Evolutionary conservation across 1,140 invertebrate genomes (phyloP), one percentile per base, ranked within the genome.

Genomic region (Drosophila baimaii): DNA sequence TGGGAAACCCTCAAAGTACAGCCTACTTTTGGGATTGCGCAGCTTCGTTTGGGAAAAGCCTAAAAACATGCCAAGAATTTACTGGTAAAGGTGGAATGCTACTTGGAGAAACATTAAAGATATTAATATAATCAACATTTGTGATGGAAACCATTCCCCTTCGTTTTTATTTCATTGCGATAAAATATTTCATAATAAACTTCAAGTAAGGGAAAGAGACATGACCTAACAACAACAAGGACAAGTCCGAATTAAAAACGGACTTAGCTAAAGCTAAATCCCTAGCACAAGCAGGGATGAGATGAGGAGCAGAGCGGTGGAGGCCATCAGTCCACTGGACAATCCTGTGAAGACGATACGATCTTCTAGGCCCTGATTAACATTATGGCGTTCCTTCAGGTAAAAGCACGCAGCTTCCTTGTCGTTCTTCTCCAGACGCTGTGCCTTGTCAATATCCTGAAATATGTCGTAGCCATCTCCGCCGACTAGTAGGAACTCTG

Each of bases 341-440:
- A 56, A 29, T 7, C 31, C 41, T 3, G 19, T 39, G 2, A 79
- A 81, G 0, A 39, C 2, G 37, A 94, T 94, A 39, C 94, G 92
- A 33, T 93, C 93, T 76, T 95, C 93, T 3, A 93, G 66, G 9
- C 91, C 92, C 9, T 94, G 86, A 80, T 93, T 92, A 10, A 94
- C 79, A 3, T 92, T 93, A 46, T 88, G 15, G 25, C 37, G 56
- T 1, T 72, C 37, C 15, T 64, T 43, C 1, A 91, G 31, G 43
- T 91, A 91, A 6, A 80, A 69, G 1, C 29, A 13, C 2, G 90
- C 44, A 0, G 84, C 63, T 10, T 68, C 79, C 5, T 25, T 15
- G 37, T 86, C 68, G 7, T 68, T 70, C 15, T 61, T 66, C 15
- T 85, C 56, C 66, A 91, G 41, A 0, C 69, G 71, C 9, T 43